Evolutionary conservation across 2,797 vertebrate species (phyloP).

Genomic region (Gadopsis bispinosus): DNA sequence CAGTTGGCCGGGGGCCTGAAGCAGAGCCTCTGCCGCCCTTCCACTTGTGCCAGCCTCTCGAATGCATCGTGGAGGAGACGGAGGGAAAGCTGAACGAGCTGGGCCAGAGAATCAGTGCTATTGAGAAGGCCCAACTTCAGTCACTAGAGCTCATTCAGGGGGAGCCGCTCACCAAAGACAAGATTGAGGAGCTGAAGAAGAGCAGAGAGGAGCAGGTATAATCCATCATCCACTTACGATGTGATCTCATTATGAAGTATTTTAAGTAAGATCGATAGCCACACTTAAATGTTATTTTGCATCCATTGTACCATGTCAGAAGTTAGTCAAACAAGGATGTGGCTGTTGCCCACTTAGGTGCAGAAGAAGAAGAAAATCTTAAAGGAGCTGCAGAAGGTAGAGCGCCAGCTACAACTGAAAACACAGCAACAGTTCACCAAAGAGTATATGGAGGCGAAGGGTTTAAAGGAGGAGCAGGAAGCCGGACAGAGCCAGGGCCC

Average conservation of each 20-base stretch:
- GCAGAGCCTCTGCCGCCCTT: slow-evolving; percentile 95
- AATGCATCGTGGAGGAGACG: slow-evolving; percentile 99
- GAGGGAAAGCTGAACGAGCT: slow-evolving; percentile 99
- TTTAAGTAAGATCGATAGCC: not conserved
- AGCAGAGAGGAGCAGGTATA: slow-evolving; percentile 97
- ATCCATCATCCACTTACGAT: slow-evolving; percentile 28
- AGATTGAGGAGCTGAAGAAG: slow-evolving; percentile 98
- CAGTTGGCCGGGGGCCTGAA: slow-evolving; percentile 85
- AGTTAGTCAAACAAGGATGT: slow-evolving; percentile 72
- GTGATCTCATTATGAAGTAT: not conserved
- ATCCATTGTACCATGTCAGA: slow-evolving; percentile 41
- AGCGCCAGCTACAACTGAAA: slow-evolving; percentile 99
- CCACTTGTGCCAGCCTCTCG: slow-evolving; percentile 98
- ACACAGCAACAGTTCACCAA: slow-evolving; percentile 99
- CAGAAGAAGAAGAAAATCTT: slow-evolving; percentile 99
- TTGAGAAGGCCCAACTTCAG: slow-evolving; percentile 97
- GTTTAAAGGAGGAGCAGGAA: slow-evolving; percentile 94
- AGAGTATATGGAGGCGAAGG: slow-evolving; percentile 99
- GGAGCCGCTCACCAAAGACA: slow-evolving; percentile 99
- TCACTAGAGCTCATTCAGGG: slow-evolving; percentile 98
- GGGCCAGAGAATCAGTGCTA: slow-evolving; percentile 98
- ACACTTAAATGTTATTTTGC: not conserved
- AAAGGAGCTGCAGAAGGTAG: slow-evolving; percentile 99
- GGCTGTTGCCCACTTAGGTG: slow-evolving; percentile 88
- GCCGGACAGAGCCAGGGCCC: slow-evolving; percentile 87